Conservation (phyloP, 2,888 invertebrate genomes). For the Stenodera caucasica region DNA sequence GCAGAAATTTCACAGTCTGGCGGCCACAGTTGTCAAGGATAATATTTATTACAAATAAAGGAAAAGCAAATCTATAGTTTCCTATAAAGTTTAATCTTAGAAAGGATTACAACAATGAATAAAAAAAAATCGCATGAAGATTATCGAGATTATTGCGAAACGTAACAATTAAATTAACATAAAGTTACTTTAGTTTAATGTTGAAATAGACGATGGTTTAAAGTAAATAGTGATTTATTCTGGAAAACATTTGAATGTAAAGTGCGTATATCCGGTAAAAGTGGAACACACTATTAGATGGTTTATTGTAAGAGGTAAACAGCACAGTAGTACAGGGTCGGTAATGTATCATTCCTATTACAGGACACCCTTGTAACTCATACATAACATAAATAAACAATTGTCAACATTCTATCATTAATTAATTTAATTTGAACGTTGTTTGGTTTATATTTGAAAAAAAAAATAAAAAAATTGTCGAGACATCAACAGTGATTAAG, state of each 20-base stretch:
- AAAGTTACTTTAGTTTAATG: neutral
- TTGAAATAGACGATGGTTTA: neutral
- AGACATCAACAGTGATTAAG: constrained; percentile 20
- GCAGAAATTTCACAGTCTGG: constrained; percentile 43
- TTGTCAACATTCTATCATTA: constrained; percentile 1
- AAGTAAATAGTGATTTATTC: neutral
- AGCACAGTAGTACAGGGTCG: constrained; percentile 45
- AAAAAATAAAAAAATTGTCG: constrained; percentile 7
- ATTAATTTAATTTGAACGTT: neutral
- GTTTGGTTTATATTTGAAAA: neutral
- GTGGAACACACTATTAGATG: constrained; percentile 32
- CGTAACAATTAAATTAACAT: neutral
- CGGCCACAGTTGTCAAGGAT: constrained; percentile 44
- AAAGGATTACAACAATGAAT: neutral
- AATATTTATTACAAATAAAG: constrained; percentile 17
- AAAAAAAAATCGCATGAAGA: neutral
- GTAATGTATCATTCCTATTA: constrained; percentile 32
- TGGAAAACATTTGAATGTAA: constrained; percentile 24
- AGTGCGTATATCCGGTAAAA: constrained; percentile 38
- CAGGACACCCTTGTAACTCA: constrained; percentile 22
- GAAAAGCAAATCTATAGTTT: constrained; percentile 21
- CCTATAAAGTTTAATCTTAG: constrained; percentile 9
- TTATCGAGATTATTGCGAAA: too few relatives aligned
- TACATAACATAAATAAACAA: neutral
- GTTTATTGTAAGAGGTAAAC: constrained; percentile 37